Percentiles rank a stretch among this genome's conserved stretches.
Conservation (phyloP, 2,888 invertebrate genomes). For the Mycogona germanica region DNA sequence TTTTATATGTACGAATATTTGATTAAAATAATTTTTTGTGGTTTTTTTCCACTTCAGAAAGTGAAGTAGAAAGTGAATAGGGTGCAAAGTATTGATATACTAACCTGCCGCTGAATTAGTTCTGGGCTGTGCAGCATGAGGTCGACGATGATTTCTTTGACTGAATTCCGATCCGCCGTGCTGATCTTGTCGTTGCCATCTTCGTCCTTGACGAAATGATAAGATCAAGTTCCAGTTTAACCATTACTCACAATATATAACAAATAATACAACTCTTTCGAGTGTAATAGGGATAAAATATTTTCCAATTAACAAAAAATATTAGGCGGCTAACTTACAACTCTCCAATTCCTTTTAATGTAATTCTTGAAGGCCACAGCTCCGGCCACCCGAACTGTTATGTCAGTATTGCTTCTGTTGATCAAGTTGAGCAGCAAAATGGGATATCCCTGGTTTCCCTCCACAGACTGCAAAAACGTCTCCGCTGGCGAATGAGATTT, state of each 20-base stretch:
- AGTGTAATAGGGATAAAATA: too few relatives aligned
- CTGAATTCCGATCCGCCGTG: constrained; percentile 52
- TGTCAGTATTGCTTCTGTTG: constrained; percentile 55
- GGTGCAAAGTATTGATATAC: constrained; percentile 3
- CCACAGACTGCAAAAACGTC: constrained; percentile 78
- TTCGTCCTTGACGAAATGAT: constrained; percentile 44
- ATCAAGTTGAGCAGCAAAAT: constrained; percentile 71
- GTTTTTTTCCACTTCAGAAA: too few relatives aligned
- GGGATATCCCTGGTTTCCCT: constrained; percentile 81
- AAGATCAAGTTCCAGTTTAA: not conserved
- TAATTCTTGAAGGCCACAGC: constrained; percentile 95
- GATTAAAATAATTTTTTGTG: not conserved
- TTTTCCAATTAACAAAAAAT: too few relatives aligned
- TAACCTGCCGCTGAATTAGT: constrained; percentile 70
- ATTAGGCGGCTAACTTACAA: constrained; percentile 8
- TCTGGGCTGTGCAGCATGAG: constrained; percentile 87
- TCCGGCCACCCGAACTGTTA: constrained; percentile 74
- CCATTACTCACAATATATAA: not conserved
- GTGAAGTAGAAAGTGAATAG: too few relatives aligned
- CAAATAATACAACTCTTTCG: too few relatives aligned
- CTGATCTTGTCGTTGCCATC: constrained; percentile 69
- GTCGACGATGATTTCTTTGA: constrained; percentile 76
- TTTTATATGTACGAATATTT: too few relatives aligned
- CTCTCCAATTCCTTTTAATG: constrained; percentile 86
- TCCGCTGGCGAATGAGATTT: constrained; percentile 53